phyloP scores from a whole-genome alignment of 2,888 invertebrate genomes.

The Trilocha varians region DNA sequence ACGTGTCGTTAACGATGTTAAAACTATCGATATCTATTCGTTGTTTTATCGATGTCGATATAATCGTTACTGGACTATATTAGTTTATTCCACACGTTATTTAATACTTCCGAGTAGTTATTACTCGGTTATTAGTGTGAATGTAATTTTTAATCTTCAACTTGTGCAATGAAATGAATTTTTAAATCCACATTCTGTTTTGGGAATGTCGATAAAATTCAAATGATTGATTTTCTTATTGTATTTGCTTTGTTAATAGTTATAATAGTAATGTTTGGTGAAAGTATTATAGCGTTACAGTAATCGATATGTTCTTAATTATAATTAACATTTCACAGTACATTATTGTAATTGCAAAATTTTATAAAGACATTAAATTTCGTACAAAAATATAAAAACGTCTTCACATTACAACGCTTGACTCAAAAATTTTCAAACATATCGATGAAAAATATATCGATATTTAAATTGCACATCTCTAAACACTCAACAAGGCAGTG shows the following conservation, averaged over 20 bases:
- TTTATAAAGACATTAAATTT: background rate
- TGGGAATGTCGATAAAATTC: no score
- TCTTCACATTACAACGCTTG: background rate
- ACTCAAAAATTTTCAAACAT: no score
- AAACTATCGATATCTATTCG: conserved; percentile 19
- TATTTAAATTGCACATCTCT: background rate
- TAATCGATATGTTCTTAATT: no score
- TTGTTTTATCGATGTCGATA: conserved; percentile 16
- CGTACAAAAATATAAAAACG: background rate
- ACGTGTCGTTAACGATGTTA: conserved; percentile 25
- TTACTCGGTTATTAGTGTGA: conserved; percentile 8
- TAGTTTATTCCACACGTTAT: conserved; percentile 29
- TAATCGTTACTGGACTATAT: conserved; percentile 26
- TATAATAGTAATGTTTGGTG: no score
- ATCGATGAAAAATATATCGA: no score
- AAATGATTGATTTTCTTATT: no score
- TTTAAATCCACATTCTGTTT: no score
- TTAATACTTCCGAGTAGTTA: conserved; percentile 60
- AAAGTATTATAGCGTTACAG: no score
- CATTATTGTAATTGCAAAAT: background rate
- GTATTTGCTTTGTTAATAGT: no score
- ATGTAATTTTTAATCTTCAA: no score
- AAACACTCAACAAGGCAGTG: background rate
- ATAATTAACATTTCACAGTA: no score
- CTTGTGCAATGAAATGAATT: no score